Base-by-base conservation (phyloP, 2,888 invertebrate genomes). In the Stenchaetothrips biformis region DNA sequence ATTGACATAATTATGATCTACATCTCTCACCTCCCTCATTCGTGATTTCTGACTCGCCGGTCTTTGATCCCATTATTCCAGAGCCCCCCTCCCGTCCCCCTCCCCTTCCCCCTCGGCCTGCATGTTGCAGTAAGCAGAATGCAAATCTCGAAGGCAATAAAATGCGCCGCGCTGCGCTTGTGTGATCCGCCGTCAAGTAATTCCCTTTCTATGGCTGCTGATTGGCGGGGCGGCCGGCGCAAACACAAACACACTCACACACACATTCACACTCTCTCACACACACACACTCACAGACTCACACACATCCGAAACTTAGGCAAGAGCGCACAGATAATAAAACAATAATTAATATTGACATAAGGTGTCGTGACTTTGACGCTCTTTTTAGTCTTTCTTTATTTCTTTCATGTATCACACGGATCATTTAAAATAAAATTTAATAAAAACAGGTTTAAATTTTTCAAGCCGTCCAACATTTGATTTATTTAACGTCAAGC, bases 1-100 rank as follows among this genome's bases (percentile, higher is more conserved):
- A 74, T 74, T 74, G 67, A 74, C 67, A 74, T 74, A 74, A 74
- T 74, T 74, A 74, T 74, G 67, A 74, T 74, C 67, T 74, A 74
- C 67, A 74, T 74, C 67, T 74, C 67, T 74, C 67, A 74, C 67
- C 67, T 74, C 67, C 67, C 67, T 21, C 21, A 11, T 7, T 21
- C 67, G 21, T 25, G 67, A 74, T 74, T 74, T 74, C 67, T 74
- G 67, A 21, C 67, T 21, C 21, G n/a, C 67, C 25, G 53, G 53
- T 53, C 53, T 53, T 25, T 25, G 67, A 74, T 25, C 67, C 67
- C 67, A 74, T 74, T 74, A 74, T 74, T 25, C 25, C 25, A n/a
- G n/a, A n/a, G n/a, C 21, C 67, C 67, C 11, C 67, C 25, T 8
- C 67, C 16, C 6, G 1, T 21, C 2, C 62, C 62, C 18, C 62